Percentiles rank a stretch among this genome's conserved stretches.
phyloP scores from a whole-genome alignment of 2,113 vertebrate species.

The Bujurquina vittata region DNA sequence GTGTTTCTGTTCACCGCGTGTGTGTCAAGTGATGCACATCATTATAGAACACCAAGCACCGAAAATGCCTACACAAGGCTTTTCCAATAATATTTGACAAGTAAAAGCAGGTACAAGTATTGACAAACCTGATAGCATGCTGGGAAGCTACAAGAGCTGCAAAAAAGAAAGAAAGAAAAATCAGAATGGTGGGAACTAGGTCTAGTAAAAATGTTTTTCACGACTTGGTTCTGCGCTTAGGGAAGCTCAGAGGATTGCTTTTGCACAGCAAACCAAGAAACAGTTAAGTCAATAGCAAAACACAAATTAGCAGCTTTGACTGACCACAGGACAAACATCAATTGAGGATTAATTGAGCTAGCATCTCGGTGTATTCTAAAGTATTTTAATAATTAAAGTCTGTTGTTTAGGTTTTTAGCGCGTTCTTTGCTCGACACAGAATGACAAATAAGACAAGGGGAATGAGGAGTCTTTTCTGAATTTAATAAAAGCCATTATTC shows the following conservation, averaged over 20 bases:
- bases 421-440: too few relatives aligned
- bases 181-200: not conserved
- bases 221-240: conserved; percentile 6
- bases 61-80: conserved; percentile 18
- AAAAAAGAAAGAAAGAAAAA: not conserved
- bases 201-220: conserved; percentile 1
- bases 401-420: too few relatives aligned
- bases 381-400: too few relatives aligned
- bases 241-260: conserved; percentile 47
- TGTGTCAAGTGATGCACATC: conserved; percentile 13
- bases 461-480: too few relatives aligned
- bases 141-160: conserved; percentile 14
- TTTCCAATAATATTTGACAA: conserved; percentile 31
- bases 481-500: too few relatives aligned
- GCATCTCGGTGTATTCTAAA: conserved; percentile 62
- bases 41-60: conserved; percentile 7
- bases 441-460: too few relatives aligned
- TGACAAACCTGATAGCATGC: conserved; percentile 28
- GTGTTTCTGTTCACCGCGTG: conserved; percentile 10
- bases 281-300: conserved; percentile 67
- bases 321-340: conserved; percentile 62
- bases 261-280: conserved; percentile 66
- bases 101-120: conserved; percentile 27
- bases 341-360: conserved; percentile 75
- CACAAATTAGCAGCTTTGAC: conserved; percentile 57